Conservation (phyloP, 2,888 invertebrate species). For the Pocota personata region DNA sequence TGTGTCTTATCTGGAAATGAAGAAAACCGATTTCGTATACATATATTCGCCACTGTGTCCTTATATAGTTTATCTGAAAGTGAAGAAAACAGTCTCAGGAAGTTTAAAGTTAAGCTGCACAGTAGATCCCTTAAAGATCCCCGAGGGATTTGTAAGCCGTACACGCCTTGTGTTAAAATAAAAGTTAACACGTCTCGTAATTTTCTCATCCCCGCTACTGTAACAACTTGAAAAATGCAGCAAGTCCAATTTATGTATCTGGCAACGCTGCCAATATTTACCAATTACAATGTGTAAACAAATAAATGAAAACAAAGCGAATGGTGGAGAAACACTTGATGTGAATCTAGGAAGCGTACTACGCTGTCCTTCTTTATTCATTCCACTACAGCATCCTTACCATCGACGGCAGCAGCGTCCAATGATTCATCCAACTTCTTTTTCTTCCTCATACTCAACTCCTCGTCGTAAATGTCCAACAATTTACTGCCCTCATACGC, state of each 20-base stretch:
- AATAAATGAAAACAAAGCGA: not conserved
- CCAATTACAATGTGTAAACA: not conserved
- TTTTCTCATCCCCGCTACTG: not conserved
- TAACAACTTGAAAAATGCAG: not conserved
- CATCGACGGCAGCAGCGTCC: not conserved
- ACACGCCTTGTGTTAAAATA: too few relatives aligned
- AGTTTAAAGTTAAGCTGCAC: too few relatives aligned
- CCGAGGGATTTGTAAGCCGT: too few relatives aligned
- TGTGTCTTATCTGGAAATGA: too few relatives aligned
- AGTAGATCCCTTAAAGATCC: too few relatives aligned
- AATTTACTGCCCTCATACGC: conserved; percentile 90
- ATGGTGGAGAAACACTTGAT: not conserved
- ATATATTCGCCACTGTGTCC: too few relatives aligned
- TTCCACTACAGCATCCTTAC: not conserved
- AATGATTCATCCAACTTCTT: not conserved
- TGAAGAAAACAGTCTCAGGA: too few relatives aligned
- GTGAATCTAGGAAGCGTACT: not conserved
- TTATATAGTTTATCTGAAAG: too few relatives aligned
- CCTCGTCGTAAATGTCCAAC: conserved; percentile 85
- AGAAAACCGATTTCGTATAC: too few relatives aligned
- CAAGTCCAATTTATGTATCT: not conserved
- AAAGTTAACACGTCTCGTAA: not conserved
- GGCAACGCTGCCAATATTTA: not conserved
- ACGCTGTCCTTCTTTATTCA: conserved; percentile 15
- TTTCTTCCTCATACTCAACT: conserved; percentile 26